phyloP scores from a whole-genome alignment of 2,113 vertebrate genomes.

The Calypte anna region DNA sequence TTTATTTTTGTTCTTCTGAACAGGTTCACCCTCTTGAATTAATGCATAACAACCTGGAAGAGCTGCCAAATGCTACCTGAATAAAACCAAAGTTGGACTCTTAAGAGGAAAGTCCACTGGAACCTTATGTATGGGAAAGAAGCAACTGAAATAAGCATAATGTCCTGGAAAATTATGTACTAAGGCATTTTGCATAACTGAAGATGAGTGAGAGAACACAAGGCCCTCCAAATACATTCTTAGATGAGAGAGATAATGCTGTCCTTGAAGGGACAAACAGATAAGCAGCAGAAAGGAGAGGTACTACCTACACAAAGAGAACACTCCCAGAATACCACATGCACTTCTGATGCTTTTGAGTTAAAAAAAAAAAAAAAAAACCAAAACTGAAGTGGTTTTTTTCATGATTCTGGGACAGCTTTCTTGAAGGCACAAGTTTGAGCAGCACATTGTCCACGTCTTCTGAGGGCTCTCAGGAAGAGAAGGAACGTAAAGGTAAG shows the following conservation, averaged over 20 bases:
- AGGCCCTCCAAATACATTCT: background rate
- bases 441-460: background rate
- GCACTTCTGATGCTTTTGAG: background rate
- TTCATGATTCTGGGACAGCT: background rate
- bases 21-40: background rate
- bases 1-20: background rate
- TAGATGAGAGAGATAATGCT: background rate
- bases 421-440: background rate
- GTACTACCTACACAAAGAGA: background rate
- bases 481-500: background rate
- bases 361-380: background rate
- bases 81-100: background rate
- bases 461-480: background rate
- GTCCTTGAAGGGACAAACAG: background rate
- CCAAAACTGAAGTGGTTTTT: background rate
- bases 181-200: background rate
- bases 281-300: background rate
- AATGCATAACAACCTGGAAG: background rate
- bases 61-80: slow-evolving; percentile 4
- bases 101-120: background rate
- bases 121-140: background rate
- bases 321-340: background rate
- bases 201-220: background rate
- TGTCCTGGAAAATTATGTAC: background rate
- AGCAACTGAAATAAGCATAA: background rate